Evolutionary conservation across 2,888 invertebrate species (phyloP).

Genomic region (Dinocampus coccinellae): DNA sequence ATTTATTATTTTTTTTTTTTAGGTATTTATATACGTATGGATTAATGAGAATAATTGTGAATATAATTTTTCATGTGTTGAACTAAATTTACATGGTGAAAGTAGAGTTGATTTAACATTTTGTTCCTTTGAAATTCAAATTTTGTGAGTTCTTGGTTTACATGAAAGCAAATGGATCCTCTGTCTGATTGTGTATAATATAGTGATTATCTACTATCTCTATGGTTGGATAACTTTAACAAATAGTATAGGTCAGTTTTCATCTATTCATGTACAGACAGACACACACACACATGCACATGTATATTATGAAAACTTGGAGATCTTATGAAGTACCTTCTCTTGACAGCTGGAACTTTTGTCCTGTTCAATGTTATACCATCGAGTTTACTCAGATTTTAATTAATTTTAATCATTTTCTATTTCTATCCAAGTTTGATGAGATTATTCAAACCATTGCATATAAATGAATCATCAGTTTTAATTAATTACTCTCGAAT

Average conservation of each 20-base stretch:
- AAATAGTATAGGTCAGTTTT: constrained; percentile 54
- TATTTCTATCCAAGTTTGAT: neutral
- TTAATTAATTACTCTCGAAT: neutral
- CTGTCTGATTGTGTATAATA: constrained; percentile 50
- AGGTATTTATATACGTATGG: neutral
- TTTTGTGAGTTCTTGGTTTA: constrained; percentile 41
- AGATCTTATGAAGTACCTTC: too few relatives aligned
- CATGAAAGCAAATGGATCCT: constrained; percentile 49
- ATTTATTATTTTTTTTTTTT: too few relatives aligned
- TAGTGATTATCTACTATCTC: constrained; percentile 48
- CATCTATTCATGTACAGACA: constrained; percentile 15
- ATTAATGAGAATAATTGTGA: too few relatives aligned
- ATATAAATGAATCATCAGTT: too few relatives aligned
- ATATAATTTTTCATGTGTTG: too few relatives aligned
- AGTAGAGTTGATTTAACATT: neutral
- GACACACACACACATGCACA: constrained; percentile 12
- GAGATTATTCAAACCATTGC: too few relatives aligned
- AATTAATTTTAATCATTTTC: constrained; percentile 12
- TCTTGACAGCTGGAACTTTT: neutral
- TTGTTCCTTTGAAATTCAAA: constrained; percentile 31
- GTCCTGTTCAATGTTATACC: constrained; percentile 8
- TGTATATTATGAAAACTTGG: too few relatives aligned
- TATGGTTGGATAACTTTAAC: constrained; percentile 47
- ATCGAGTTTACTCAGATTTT: constrained; percentile 12
- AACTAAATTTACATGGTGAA: neutral